Evolutionary conservation across 2,113 vertebrate species (phyloP), one percentile per base, ranked within the genome.

Genomic region (Pomatostomus ruficeps): DNA sequence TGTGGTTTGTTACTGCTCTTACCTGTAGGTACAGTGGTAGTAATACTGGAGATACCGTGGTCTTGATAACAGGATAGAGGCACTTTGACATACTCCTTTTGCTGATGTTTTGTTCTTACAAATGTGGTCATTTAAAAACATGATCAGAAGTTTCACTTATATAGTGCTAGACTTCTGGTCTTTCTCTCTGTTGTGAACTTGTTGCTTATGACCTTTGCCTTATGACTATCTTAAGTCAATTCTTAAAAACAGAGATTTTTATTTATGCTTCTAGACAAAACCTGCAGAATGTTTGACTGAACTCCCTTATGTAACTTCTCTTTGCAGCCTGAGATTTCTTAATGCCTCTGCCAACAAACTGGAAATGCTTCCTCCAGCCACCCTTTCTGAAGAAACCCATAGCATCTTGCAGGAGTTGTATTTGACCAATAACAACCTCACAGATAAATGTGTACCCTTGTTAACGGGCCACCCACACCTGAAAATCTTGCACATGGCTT

Each of bases 321-420:
- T 75, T 96, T 92, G 62, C 97, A 99, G 99, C 81, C 97, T 99
- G 96, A 98, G 99, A 65, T 98, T 98, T 85, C 97, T 99, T 85
- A 99, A 99, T 33, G 99, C 98, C 22, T 99, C 99, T 35, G 99
- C 99, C 93, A 99, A 99, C 97, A 99, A 98, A 95, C 97, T 99
- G 96, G 99, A 99, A 98, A 98, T 93, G 85, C 98, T 99, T 92
- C 99, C 99, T 28, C 98, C 99, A 52, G 99, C 99, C 95, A 98
- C 98, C 31, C 98, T 99, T 71, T 99, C 99, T 36, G 99, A 99
- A 92, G 99, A 99, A 95, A 99, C 98, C 36, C 98, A 94, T 88
- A 99, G 99, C 96, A 97, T 98, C 96, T 97, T 99, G 66, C 99
- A 99, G 97, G 99, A 99, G 88, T 93, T 99, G 68, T 99, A 99